Evolutionary conservation across 2,797 vertebrate species (phyloP).

Genomic region (Cheirogaleus major): DNA sequence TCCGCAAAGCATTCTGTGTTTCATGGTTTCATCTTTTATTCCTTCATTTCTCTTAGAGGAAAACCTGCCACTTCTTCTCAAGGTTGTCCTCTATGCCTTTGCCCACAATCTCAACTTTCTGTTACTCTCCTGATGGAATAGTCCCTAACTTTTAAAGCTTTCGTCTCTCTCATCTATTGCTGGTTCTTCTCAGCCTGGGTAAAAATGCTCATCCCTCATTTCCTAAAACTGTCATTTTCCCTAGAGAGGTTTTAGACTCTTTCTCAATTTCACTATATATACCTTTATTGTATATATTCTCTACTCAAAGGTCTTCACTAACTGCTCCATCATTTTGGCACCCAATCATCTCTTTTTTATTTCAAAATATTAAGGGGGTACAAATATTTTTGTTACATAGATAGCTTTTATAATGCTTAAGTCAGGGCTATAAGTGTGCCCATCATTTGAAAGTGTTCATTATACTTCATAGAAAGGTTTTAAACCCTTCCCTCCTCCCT

Average conservation of each 20-base stretch:
- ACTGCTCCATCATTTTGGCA: neutral
- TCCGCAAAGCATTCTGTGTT: neutral
- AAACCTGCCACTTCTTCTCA: neutral
- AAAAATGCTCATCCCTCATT: neutral
- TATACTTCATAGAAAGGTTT: neutral
- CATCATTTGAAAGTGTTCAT: neutral
- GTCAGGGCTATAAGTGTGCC: neutral
- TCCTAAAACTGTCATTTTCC: neutral
- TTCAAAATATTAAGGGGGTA: neutral
- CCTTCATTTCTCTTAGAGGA: neutral
- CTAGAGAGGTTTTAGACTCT: neutral
- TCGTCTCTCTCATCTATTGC: neutral
- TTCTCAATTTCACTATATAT: neutral
- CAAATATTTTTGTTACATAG: neutral
- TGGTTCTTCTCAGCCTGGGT: neutral
- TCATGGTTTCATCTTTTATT: neutral
- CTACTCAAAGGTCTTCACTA: neutral
- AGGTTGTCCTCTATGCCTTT: neutral
- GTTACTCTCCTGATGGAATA: neutral
- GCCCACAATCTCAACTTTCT: neutral
- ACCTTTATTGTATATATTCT: neutral
- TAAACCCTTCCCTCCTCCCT: neutral
- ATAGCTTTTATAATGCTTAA: neutral
- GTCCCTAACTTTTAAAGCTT: neutral
- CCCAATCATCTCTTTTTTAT: neutral